Percentiles rank a stretch among this genome's conserved stretches.
Conservation (phyloP, 2,797 vertebrate species). For the Dendrocincla tyrannina region DNA sequence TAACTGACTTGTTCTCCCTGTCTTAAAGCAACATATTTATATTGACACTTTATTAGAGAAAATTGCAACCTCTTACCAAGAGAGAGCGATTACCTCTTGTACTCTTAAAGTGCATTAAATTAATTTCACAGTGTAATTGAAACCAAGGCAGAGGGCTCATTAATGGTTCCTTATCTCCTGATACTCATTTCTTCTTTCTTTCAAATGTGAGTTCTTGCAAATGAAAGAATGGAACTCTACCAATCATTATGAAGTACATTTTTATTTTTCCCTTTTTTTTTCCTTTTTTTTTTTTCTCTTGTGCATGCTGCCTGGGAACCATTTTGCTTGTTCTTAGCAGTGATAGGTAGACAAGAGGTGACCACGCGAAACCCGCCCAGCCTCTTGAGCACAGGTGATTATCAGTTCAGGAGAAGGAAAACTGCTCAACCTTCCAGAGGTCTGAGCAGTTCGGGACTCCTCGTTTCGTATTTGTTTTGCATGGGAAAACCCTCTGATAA, state of each 20-base stretch:
- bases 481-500: background rate
- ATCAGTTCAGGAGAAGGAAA: conserved; percentile 75
- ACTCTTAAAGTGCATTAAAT: conserved; percentile 52
- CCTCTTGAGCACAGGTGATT: conserved; percentile 98
- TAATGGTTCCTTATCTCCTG: conserved; percentile 65
- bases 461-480: background rate
- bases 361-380: conserved; percentile 91
- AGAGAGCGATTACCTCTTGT: conserved; percentile 30
- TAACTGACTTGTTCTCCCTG: background rate
- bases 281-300: conserved; percentile 79
- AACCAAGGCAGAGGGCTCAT: conserved; percentile 64
- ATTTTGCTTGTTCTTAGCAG: conserved; percentile 93
- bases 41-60: conserved; percentile 55
- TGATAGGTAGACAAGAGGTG: conserved; percentile 95
- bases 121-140: conserved; percentile 66
- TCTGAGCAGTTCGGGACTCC: background rate
- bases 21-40: conserved; percentile 48
- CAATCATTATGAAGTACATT: conserved; percentile 65
- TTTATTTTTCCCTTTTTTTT: conserved; percentile 84
- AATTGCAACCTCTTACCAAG: conserved; percentile 41
- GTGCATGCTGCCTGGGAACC: conserved; percentile 92
- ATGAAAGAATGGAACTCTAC: conserved; percentile 66
- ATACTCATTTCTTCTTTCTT: conserved; percentile 49
- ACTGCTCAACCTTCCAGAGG: background rate
- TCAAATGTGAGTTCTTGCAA: conserved; percentile 78